These are phyloP conservation scores for Microtus oregoni DNA, from an alignment of 2,113 vertebrate genomes.

Conservation along the genomic window DNA sequence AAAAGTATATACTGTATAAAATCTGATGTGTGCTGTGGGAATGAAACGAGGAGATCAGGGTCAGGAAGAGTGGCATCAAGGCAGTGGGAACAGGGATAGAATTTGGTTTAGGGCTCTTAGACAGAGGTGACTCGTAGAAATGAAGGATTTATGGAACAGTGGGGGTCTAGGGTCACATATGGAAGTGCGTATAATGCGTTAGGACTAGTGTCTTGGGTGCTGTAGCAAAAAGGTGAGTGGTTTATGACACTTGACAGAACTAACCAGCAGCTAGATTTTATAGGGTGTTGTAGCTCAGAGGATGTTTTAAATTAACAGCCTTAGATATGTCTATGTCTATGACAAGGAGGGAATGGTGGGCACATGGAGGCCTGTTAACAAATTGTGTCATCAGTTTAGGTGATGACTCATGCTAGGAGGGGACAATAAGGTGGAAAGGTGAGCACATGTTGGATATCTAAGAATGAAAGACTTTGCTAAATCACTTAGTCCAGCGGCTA, in stretches of 20 bases:
- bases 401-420: neutral
- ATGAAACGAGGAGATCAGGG: neutral
- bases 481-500: neutral
- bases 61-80: neutral
- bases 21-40: neutral
- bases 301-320: neutral
- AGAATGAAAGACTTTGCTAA: neutral
- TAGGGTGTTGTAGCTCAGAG: neutral
- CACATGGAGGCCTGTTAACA: neutral
- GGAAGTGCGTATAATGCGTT: neutral
- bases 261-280: neutral
- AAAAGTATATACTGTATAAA: too few relatives aligned
- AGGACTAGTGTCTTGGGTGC: neutral
- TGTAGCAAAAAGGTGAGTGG: neutral
- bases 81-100: neutral
- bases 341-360: neutral
- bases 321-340: neutral
- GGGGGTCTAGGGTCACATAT: accelerated
- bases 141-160: neutral
- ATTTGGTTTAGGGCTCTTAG: neutral
- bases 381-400: neutral
- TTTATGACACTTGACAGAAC: too few relatives aligned
- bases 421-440: neutral
- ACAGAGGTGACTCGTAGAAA: neutral
- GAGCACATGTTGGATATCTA: neutral